These are phyloP conservation scores for Cephalotes varians DNA, from an alignment of 2,888 invertebrate genomes.

Conservation along the genomic window DNA sequence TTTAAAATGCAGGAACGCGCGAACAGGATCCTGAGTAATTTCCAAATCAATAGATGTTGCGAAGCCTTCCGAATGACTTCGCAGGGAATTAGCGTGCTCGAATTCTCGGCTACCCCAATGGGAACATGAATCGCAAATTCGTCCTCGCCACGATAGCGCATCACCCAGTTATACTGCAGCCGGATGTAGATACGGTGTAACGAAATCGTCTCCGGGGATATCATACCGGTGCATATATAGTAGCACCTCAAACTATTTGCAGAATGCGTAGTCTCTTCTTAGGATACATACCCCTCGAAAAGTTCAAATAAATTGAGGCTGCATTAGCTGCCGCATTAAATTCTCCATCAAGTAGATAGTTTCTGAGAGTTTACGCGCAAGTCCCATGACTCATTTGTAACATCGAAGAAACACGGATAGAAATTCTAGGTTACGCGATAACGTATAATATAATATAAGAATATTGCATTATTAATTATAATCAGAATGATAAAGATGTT, in stretches of 20 bases:
- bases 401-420: not conserved
- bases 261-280: not conserved
- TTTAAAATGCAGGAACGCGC: slow-evolving; percentile 7
- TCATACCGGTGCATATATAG: slow-evolving; percentile 55
- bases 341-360: slow-evolving; percentile 20
- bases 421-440: not conserved
- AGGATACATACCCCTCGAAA: slow-evolving; percentile 35
- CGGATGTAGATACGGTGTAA: slow-evolving; percentile 53
- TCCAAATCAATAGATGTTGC: slow-evolving; percentile 69
- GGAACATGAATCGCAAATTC: slow-evolving; percentile 74
- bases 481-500: not conserved
- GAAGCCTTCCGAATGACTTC: slow-evolving; percentile 62
- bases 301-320: slow-evolving; percentile 46
- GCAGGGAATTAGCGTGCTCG: slow-evolving; percentile 65
- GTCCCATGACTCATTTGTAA: slow-evolving; percentile 18
- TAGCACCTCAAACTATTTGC: slow-evolving; percentile 28
- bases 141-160: slow-evolving; percentile 56
- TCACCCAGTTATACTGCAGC: slow-evolving; percentile 48
- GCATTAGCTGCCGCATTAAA: slow-evolving; percentile 22
- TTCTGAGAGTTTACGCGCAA: slow-evolving; percentile 16
- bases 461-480: not conserved
- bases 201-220: slow-evolving; percentile 66
- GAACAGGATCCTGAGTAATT: slow-evolving; percentile 59
- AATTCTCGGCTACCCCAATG: slow-evolving; percentile 56
- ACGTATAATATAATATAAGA: not conserved